These are phyloP conservation scores for Alcedo atthis DNA, from an alignment of 2,797 vertebrate species.

Conservation along the genomic window DNA sequence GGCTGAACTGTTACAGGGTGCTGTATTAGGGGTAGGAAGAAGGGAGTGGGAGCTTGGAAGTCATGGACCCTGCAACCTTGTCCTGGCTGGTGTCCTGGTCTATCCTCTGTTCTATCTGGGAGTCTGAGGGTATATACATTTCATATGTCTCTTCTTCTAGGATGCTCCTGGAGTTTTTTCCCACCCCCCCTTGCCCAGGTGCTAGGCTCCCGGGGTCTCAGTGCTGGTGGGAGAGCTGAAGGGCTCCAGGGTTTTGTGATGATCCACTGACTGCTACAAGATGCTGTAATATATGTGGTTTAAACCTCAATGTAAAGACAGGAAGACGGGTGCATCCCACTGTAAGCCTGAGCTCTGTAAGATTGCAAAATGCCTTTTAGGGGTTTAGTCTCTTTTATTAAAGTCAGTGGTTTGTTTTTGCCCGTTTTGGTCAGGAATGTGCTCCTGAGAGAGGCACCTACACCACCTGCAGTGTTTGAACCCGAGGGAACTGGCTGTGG, in stretches of 20 bases:
- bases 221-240: background rate
- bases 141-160: background rate
- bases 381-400: background rate
- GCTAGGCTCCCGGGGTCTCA: background rate
- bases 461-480: background rate
- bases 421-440: background rate
- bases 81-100: accelerated
- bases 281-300: background rate
- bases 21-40: accelerated
- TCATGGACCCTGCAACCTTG: accelerated
- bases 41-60: accelerated
- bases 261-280: background rate
- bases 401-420: background rate
- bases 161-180: background rate
- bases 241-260: background rate
- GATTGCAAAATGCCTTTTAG: background rate
- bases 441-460: background rate
- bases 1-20: accelerated
- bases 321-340: background rate
- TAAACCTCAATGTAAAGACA: background rate
- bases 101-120: accelerated
- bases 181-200: accelerated
- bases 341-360: background rate
- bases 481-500: background rate
- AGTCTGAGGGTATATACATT: background rate